Conservation (phyloP, 2,113 vertebrate genomes). For the Cynopterus brachyotis region DNA sequence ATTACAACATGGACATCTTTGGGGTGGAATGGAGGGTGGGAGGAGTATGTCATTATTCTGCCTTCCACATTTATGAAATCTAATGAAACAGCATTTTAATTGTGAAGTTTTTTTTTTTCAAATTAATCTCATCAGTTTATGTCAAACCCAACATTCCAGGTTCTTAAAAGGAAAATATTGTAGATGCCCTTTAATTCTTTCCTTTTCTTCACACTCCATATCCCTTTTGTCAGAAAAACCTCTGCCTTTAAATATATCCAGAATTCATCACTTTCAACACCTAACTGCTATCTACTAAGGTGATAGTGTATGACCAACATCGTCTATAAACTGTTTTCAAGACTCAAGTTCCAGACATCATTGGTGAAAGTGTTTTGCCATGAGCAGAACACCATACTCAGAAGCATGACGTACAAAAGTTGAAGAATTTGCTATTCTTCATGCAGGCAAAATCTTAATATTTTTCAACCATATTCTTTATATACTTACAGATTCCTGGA, state of each 20-base stretch:
- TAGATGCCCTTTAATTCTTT: background rate
- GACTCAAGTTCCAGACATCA: background rate
- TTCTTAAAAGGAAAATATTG: background rate
- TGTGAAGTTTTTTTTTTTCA: background rate
- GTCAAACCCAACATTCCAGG: background rate
- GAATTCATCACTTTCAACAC: background rate
- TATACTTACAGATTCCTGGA: background rate
- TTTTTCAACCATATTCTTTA: background rate
- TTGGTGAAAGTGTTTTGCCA: background rate
- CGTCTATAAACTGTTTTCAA: background rate
- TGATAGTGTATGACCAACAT: background rate
- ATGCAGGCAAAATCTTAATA: background rate
- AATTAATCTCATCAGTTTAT: background rate
- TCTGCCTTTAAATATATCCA: background rate
- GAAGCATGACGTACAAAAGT: background rate
- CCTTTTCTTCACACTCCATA: background rate
- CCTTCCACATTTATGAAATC: background rate
- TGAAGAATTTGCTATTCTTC: background rate
- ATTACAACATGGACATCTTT: background rate
- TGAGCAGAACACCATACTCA: background rate
- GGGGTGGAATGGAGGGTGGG: too few relatives aligned
- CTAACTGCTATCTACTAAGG: background rate
- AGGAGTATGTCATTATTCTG: background rate
- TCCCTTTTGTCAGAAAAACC: background rate
- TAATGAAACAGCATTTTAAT: background rate